These are phyloP conservation scores for Nycticryphes semicollaris DNA, from an alignment of 2,113 vertebrate genomes.

Conservation along the genomic window DNA sequence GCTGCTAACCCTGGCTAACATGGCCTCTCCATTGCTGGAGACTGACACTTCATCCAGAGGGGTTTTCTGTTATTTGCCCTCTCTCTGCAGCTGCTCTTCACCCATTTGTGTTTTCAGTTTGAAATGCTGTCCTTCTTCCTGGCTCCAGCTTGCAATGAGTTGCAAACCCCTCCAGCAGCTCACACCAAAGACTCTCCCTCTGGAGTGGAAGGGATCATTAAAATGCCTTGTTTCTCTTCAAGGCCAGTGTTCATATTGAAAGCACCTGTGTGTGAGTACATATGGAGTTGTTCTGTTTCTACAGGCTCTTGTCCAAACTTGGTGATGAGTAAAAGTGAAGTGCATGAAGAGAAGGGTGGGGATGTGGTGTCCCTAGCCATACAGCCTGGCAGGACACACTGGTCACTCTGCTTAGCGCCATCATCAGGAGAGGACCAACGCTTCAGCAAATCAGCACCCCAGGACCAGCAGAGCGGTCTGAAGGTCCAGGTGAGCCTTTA, in stretches of 20 bases:
- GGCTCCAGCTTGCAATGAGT: not conserved
- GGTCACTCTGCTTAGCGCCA: conserved; percentile 70
- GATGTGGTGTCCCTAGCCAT: conserved; percentile 64
- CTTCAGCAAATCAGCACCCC: conserved; percentile 73
- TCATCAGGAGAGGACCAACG: conserved; percentile 75
- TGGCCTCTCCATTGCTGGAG: not conserved
- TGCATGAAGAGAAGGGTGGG: conserved; percentile 17
- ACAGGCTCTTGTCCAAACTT: conserved; percentile 80
- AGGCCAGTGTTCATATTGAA: not conserved
- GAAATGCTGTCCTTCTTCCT: accelerated
- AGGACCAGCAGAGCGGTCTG: conserved; percentile 77
- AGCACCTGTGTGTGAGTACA: not conserved
- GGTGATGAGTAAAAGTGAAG: conserved; percentile 75
- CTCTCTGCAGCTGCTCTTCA: not conserved
- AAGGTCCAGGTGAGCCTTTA: conserved; percentile 73
- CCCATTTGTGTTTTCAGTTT: not conserved
- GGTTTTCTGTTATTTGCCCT: not conserved
- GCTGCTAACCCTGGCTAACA: not conserved
- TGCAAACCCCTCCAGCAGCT: not conserved
- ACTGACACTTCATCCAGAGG: not conserved
- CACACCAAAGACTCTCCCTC: not conserved
- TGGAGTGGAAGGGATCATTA: not conserved
- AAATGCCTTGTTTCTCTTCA: not conserved
- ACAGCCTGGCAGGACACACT: conserved; percentile 63
- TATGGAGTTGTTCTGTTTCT: not conserved